These are phyloP conservation scores for Poeciliopsis retropinna DNA, from an alignment of 2,113 vertebrate genomes.

Conservation along the genomic window DNA sequence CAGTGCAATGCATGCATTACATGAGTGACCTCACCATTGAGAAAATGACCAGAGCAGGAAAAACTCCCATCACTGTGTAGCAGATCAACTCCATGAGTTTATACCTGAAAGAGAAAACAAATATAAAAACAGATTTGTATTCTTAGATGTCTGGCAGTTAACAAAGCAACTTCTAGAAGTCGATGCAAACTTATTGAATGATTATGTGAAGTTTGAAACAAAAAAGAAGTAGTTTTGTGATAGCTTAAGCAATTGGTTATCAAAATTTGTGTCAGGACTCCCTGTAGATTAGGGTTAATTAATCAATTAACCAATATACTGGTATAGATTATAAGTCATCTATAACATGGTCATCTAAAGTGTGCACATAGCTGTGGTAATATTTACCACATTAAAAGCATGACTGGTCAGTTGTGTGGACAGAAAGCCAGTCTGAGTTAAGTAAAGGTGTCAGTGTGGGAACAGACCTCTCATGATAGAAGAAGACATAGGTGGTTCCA, in stretches of 20 bases:
- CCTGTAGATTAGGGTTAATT: too few species aligned
- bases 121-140: neutral
- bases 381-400: too few species aligned
- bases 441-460: neutral
- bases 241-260: too few species aligned
- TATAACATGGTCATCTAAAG: too few species aligned
- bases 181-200: neutral
- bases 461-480: conserved; percentile 91
- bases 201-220: too few species aligned
- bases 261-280: too few species aligned
- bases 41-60: conserved; percentile 91
- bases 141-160: neutral
- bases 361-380: too few species aligned
- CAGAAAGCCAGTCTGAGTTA: neutral
- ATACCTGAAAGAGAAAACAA: conserved; percentile 80
- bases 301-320: too few species aligned
- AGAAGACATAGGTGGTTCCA: conserved; percentile 92
- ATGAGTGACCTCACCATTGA: conserved; percentile 89
- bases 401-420: neutral
- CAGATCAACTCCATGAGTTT: conserved; percentile 94
- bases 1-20: neutral
- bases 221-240: too few species aligned
- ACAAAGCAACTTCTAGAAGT: neutral
- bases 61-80: conserved; percentile 91
- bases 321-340: too few species aligned